A percentile compares a stretch with the other conserved stretches of the same genome.
phyloP scores from a whole-genome alignment of 2,113 vertebrate genomes.

The Melanocharis versteri region DNA sequence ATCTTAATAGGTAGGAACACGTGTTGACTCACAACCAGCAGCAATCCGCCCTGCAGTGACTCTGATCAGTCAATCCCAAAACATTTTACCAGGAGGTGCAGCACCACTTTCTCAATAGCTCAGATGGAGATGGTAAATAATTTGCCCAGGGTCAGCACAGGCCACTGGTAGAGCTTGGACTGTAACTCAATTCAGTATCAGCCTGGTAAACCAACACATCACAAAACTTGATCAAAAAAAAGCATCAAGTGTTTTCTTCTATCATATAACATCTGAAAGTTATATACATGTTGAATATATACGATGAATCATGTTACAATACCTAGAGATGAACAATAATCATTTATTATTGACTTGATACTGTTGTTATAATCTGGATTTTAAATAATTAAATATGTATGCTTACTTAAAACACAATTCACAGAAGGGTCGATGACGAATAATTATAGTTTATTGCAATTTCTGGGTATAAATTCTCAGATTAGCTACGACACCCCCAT shows the following conservation, averaged over 20 bases:
- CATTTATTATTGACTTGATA: neutral
- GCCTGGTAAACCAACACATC: neutral
- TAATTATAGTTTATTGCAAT: neutral
- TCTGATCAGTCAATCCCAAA: neutral
- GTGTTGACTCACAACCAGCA: neutral
- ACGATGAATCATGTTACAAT: neutral
- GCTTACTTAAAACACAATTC: neutral
- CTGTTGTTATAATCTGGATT: neutral
- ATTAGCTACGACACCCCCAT: neutral
- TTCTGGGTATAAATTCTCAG: neutral
- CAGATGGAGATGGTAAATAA: neutral
- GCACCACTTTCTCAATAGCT: neutral
- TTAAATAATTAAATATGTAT: neutral
- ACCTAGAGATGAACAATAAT: neutral
- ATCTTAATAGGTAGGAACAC: neutral
- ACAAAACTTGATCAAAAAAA: neutral
- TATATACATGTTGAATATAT: neutral
- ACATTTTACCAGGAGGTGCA: neutral
- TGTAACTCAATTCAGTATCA: neutral
- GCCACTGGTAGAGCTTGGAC: neutral
- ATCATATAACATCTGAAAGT: neutral
- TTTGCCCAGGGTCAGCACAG: neutral
- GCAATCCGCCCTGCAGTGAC: neutral
- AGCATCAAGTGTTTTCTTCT: neutral
- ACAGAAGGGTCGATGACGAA: neutral